Percentiles rank a stretch among this genome's conserved stretches.
Conservation (phyloP, 2,888 invertebrate species). For the Oscheius sp. region DNA sequence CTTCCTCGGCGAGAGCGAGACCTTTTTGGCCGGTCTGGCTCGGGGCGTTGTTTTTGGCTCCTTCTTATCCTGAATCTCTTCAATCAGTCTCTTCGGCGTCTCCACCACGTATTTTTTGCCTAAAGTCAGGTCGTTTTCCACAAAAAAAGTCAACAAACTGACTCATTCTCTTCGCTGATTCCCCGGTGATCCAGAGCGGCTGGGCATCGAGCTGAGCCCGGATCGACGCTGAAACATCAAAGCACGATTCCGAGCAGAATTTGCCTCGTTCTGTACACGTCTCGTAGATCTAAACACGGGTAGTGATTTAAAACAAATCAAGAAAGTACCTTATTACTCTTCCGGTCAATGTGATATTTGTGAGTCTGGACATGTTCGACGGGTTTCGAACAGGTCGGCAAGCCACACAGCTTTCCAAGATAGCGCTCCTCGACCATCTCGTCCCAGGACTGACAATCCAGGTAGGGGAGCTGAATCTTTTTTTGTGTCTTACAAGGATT, state of each 20-base stretch:
- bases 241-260: constrained; percentile 52
- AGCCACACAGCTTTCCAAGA: constrained; percentile 47
- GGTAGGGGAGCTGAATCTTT: constrained; percentile 41
- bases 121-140: background rate
- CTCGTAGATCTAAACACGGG: constrained; percentile 46
- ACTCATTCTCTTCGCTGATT: constrained; percentile 28
- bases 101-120: constrained; percentile 15
- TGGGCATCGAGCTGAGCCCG: constrained; percentile 50
- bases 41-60: background rate
- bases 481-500: background rate
- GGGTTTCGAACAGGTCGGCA: constrained; percentile 41
- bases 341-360: constrained; percentile 58
- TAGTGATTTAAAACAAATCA: background rate
- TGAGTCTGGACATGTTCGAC: constrained; percentile 39
- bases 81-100: constrained; percentile 22
- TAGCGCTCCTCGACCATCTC: constrained; percentile 52
- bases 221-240: constrained; percentile 43
- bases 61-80: constrained; percentile 4
- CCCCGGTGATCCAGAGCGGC: constrained; percentile 56
- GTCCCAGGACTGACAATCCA: constrained; percentile 49
- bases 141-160: background rate
- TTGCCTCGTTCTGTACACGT: constrained; percentile 49
- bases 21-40: background rate
- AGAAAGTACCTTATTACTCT: constrained; percentile 51
- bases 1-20: background rate